A percentile compares a stretch with the other conserved stretches of the same genome.
Conservation (phyloP, 2,113 vertebrate genomes). For the Synchiropus splendidus region DNA sequence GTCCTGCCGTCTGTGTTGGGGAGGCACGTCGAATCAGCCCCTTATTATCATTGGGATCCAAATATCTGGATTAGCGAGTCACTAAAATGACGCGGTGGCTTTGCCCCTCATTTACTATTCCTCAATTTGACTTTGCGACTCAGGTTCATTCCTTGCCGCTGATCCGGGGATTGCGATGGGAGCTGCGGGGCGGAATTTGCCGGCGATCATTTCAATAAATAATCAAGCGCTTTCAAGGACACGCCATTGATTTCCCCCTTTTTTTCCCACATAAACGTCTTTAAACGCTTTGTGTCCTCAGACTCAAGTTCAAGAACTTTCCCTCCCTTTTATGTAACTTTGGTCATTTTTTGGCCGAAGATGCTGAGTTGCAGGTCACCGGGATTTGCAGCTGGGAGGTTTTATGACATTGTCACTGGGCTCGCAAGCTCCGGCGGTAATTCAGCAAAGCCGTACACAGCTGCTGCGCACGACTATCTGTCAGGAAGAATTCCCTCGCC, state of each 20-base stretch:
- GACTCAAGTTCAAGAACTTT: conserved; percentile 6
- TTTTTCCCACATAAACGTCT: background rate
- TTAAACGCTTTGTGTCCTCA: conserved; percentile 7
- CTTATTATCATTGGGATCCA: too few species aligned
- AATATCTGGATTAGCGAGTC: too few species aligned
- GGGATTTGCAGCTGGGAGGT: conserved; percentile 12
- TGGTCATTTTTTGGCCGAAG: background rate
- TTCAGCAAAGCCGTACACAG: conserved; percentile 11
- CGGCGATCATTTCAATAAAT: conserved; percentile 30
- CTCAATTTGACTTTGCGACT: conserved; percentile 6
- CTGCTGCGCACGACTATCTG: conserved; percentile 4
- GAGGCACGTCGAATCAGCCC: too few species aligned
- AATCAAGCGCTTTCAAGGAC: conserved; percentile 25
- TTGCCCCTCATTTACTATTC: conserved; percentile 13
- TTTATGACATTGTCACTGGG: background rate
- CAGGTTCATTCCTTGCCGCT: conserved; percentile 9
- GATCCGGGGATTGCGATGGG: conserved; percentile 9
- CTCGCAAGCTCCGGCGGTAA: conserved; percentile 9
- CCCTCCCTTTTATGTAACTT: background rate
- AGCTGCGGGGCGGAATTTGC: conserved; percentile 7
- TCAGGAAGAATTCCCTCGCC: conserved; percentile 8
- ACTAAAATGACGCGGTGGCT: too few species aligned
- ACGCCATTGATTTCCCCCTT: conserved; percentile 3
- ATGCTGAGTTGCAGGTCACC: conserved; percentile 1
- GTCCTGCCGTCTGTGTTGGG: too few species aligned